Evolutionary conservation across 2,797 vertebrate genomes (phyloP), one percentile per base, ranked within the genome.

Genomic region (Anabas testudineus): DNA sequence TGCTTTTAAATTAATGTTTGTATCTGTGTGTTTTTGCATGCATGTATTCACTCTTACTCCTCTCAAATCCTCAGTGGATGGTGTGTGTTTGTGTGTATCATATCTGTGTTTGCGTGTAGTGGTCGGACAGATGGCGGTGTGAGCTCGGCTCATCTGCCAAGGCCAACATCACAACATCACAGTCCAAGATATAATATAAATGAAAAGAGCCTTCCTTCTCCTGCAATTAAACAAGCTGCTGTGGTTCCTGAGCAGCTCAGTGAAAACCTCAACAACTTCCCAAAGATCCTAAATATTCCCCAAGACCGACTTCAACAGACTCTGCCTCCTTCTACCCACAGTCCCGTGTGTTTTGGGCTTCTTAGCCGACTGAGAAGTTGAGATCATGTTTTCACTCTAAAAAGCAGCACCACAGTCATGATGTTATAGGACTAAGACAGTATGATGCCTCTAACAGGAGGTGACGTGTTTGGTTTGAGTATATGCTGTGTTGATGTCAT

Each of bases 51-150:
- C 56, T 56, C 59, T 15, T 8, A n/a, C 43, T 36, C 28, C 41
- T 52, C 42, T 47, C 30, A 13, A 15, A 21, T 66, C 74, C 74
- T 69, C 10, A 15, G 77, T 66, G 60, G 45, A 22, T 36, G 13
- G 37, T 51, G 36, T 62, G 52, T 19, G 54, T 49, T 9, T 39
- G 69, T 56, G 67, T 52, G 47, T 52, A 28, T 52, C 34, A 43
- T 48, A 10, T 48, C 6, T 14, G 63, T 43, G 28, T 52, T 22
- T 9, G 39, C 48, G 65, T 54, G 32, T 34, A 51, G 41, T 22
- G 68, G 71, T 76, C 18, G 18, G 52, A 80, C 76, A 83, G 81
- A 76, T 83, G 81, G 76, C 67, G 81, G 69, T 70, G 61, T 64
- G 56, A 71, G 75, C 51, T 60, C 4, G 5, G 54, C 65, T 71